Percentiles rank a stretch among this genome's conserved stretches.
phyloP scores from a whole-genome alignment of 2,888 invertebrate species.

The Apodemia arnacis region DNA sequence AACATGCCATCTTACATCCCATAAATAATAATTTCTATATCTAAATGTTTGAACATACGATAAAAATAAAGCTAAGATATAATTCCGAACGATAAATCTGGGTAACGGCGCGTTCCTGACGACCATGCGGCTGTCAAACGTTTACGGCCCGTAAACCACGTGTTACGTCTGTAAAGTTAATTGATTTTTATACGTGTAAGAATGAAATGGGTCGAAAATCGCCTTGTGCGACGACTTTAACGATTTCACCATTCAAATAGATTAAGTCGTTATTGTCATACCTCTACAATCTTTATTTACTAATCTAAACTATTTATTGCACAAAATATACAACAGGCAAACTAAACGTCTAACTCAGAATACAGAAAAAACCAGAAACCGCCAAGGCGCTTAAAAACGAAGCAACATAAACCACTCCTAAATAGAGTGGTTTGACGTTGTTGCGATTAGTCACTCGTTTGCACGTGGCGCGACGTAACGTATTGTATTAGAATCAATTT shows the following conservation, averaged over 20 bases:
- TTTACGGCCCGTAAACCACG: slow-evolving; percentile 21
- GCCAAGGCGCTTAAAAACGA: too few species aligned
- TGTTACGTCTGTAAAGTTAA: slow-evolving; percentile 6
- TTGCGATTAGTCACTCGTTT: too few species aligned
- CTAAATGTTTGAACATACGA: neutral
- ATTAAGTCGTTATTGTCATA: neutral
- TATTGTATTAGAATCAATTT: too few species aligned
- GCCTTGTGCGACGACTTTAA: neutral
- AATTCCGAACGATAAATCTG: slow-evolving; percentile 13
- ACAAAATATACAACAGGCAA: too few species aligned
- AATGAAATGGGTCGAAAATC: neutral
- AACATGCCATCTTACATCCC: too few species aligned
- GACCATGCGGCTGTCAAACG: slow-evolving; percentile 13
- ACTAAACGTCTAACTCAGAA: too few species aligned
- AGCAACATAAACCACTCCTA: too few species aligned
- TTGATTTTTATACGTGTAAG: slow-evolving; percentile 18
- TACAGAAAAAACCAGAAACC: too few species aligned
- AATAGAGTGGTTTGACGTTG: too few species aligned
- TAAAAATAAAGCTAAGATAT: slow-evolving; percentile 11
- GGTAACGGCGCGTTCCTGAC: neutral
- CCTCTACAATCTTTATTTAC: too few species aligned
- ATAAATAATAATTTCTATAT: neutral
- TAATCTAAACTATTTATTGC: too few species aligned
- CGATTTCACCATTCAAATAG: neutral
- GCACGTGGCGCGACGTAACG: too few species aligned